These are phyloP conservation scores for Drosophila lacicola DNA, from an alignment of 2,888 invertebrate genomes.

Conservation along the genomic window DNA sequence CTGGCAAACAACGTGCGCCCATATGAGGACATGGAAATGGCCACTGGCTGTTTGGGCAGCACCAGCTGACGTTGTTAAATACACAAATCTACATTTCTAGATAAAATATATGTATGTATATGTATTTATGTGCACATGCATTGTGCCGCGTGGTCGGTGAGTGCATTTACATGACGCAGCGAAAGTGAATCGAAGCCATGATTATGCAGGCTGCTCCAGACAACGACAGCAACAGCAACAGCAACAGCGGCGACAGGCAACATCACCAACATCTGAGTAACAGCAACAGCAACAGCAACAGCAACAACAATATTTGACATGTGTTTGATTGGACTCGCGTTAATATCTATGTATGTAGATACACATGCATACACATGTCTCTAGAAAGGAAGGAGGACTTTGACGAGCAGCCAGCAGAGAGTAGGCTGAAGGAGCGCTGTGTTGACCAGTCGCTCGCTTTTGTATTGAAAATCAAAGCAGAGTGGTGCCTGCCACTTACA, in stretches of 20 bases:
- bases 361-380: slow-evolving; percentile 9
- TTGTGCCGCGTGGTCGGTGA: slow-evolving; percentile 51
- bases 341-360: slow-evolving; percentile 14
- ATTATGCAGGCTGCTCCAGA: slow-evolving; percentile 65
- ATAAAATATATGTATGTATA: background rate
- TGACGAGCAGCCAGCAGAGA: slow-evolving; percentile 29
- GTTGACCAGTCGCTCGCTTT: slow-evolving; percentile 22
- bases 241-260: slow-evolving; percentile 62
- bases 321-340: slow-evolving; percentile 67
- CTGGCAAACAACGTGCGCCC: slow-evolving; percentile 45
- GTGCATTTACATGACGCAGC: slow-evolving; percentile 76
- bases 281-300: slow-evolving; percentile 25
- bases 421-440: background rate
- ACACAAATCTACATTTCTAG: slow-evolving; percentile 14
- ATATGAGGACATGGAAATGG: slow-evolving; percentile 66
- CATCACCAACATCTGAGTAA: slow-evolving; percentile 54
- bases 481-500: slow-evolving; percentile 50
- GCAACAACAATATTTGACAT: slow-evolving; percentile 63
- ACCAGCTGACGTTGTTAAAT: slow-evolving; percentile 41
- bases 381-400: slow-evolving; percentile 22
- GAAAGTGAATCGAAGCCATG: slow-evolving; percentile 70
- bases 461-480: slow-evolving; percentile 42
- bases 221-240: slow-evolving; percentile 23
- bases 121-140: background rate
- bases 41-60: slow-evolving; percentile 34